Conservation (phyloP, 2,888 invertebrate species). For the Helobdella robusta region DNA sequence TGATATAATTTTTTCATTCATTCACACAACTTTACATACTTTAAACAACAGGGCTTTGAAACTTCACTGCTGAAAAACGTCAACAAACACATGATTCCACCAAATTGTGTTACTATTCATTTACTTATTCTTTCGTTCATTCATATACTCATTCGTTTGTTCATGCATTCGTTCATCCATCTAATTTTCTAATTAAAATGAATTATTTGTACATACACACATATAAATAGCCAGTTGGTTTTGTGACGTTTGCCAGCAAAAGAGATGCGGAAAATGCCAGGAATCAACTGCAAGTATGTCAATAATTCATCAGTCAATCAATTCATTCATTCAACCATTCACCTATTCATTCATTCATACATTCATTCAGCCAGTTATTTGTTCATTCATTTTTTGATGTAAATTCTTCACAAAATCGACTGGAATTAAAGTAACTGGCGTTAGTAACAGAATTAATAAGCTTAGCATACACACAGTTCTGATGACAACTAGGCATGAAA, state of each 20-base stretch:
- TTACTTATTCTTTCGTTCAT: constrained; percentile 4
- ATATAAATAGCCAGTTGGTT: constrained; percentile 81
- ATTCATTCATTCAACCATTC: no score
- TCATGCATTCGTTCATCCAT: background rate
- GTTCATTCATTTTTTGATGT: no score
- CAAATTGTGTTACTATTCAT: constrained; percentile 23
- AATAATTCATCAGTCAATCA: background rate
- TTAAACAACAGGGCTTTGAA: constrained; percentile 25
- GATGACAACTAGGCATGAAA: no score
- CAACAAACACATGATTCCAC: constrained; percentile 25
- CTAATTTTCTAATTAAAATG: background rate
- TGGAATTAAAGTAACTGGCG: no score
- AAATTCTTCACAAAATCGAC: no score
- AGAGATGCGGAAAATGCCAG: constrained; percentile 96
- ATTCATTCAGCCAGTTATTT: no score
- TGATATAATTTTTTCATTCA: background rate
- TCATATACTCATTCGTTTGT: background rate
- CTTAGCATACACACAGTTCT: no score
- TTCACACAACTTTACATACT: background rate
- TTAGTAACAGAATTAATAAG: no score
- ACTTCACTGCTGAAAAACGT: constrained; percentile 25
- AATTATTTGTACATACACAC: background rate
- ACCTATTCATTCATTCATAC: no score
- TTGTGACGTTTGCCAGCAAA: constrained; percentile 95
- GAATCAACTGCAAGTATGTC: constrained; percentile 89